Evolutionary conservation across 2,797 vertebrate species (phyloP).

Genomic region (Gallinago nigripennis): DNA sequence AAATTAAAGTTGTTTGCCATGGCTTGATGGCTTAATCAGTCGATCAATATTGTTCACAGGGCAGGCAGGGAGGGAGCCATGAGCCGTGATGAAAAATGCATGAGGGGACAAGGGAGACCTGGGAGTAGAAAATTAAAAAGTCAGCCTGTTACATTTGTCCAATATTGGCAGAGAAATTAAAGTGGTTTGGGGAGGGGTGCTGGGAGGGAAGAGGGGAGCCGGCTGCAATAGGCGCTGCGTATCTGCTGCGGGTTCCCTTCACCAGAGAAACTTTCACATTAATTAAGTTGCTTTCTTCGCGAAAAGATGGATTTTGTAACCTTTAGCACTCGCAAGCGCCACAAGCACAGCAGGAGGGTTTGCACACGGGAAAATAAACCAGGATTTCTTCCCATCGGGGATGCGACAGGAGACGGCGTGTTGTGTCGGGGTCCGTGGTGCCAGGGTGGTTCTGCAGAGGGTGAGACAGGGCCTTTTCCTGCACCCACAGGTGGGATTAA

Average conservation of each 20-base stretch:
- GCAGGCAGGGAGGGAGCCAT: constrained; percentile 62
- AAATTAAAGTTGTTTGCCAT: constrained; percentile 85
- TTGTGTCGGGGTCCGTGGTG: neutral
- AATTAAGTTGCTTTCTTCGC: constrained; percentile 50
- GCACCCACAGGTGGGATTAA: neutral
- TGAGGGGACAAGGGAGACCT: constrained; percentile 76
- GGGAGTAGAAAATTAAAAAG: constrained; percentile 82
- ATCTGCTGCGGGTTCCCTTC: neutral
- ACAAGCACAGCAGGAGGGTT: neutral
- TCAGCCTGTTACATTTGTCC: constrained; percentile 80
- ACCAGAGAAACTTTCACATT: neutral
- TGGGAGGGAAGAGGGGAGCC: neutral
- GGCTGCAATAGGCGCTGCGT: neutral
- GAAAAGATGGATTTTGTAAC: constrained; percentile 63
- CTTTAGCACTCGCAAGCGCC: constrained; percentile 19
- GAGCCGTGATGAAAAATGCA: constrained; percentile 85
- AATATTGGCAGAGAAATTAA: constrained; percentile 73
- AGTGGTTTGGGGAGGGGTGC: constrained; percentile 26
- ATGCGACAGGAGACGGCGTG: rapidly evolving
- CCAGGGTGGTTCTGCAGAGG: rapidly evolving
- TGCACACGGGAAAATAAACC: rapidly evolving
- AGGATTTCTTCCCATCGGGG: neutral
- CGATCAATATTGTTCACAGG: constrained; percentile 83
- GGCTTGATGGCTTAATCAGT: constrained; percentile 88
- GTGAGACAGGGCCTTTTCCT: rapidly evolving